Conservation (phyloP, 2,888 invertebrate species). For the Nebria brevicollis region DNA sequence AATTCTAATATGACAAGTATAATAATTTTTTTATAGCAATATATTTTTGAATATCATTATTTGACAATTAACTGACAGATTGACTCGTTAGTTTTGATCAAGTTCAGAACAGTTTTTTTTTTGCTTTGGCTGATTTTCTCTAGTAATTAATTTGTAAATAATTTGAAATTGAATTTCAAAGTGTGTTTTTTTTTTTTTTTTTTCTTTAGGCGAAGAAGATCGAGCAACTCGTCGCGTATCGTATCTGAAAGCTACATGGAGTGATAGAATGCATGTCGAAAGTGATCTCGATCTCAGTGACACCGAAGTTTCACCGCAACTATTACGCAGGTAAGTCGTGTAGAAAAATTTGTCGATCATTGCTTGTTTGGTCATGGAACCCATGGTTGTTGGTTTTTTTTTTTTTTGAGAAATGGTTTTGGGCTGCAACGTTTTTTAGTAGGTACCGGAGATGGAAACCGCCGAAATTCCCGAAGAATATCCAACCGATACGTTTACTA, state of each 20-base stretch:
- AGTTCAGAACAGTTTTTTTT: too few species aligned
- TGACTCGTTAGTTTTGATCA: too few species aligned
- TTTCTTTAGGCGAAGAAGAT: slow-evolving; percentile 77
- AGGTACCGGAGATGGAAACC: slow-evolving; percentile 86
- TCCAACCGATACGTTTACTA: slow-evolving; percentile 79
- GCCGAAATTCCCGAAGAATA: slow-evolving; percentile 82
- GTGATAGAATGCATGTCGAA: slow-evolving; percentile 78
- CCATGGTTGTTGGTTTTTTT: slow-evolving; percentile 26
- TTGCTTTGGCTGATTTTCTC: too few species aligned
- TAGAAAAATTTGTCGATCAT: neutral
- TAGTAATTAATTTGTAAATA: neutral
- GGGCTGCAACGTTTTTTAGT: slow-evolving; percentile 60
- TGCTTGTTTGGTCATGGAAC: slow-evolving; percentile 10
- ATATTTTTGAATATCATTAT: too few species aligned
- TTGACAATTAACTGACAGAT: too few species aligned
- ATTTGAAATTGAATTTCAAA: neutral
- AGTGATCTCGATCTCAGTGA: slow-evolving; percentile 73
- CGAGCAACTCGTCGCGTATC: slow-evolving; percentile 89
- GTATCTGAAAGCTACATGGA: slow-evolving; percentile 94
- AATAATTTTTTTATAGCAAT: too few species aligned
- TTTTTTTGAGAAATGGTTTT: slow-evolving; percentile 29
- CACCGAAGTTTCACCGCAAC: slow-evolving; percentile 67
- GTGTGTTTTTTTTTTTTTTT: slow-evolving; percentile 53
- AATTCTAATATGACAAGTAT: too few species aligned
- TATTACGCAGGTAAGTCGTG: slow-evolving; percentile 71